These are phyloP conservation scores for Nothura maculosa DNA, from an alignment of 2,797 vertebrate genomes.

Conservation along the genomic window DNA sequence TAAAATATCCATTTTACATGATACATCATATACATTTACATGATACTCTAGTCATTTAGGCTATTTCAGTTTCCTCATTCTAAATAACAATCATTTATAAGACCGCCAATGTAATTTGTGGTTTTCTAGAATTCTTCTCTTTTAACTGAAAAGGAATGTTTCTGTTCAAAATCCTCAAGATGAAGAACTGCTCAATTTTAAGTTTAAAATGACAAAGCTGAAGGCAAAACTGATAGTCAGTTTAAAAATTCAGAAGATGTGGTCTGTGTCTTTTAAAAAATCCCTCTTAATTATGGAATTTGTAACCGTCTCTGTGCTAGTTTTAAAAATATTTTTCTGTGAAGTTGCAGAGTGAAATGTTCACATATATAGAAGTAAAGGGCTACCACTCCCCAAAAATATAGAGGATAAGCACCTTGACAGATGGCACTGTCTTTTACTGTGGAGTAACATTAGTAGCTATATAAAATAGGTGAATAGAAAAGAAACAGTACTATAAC, in stretches of 20 bases:
- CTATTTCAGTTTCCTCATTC: neutral
- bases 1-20: neutral
- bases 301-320: neutral
- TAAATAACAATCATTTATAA: neutral
- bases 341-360: neutral
- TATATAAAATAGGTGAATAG: neutral
- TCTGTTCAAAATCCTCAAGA: too few species aligned
- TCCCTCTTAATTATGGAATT: neutral
- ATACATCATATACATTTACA: neutral
- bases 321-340: neutral
- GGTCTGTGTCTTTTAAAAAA: neutral
- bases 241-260: neutral
- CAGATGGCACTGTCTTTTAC: neutral
- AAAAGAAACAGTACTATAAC: too few species aligned
- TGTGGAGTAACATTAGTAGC: neutral
- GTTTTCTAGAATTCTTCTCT: neutral
- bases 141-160: neutral
- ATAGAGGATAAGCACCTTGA: neutral
- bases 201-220: neutral
- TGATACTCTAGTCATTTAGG: rapidly evolving
- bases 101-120: neutral
- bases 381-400: rapidly evolving
- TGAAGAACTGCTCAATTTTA: neutral
- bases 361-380: neutral
- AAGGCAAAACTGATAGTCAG: rapidly evolving